phyloP scores from a whole-genome alignment of 2,113 vertebrate genomes.

The Gobius niger region DNA sequence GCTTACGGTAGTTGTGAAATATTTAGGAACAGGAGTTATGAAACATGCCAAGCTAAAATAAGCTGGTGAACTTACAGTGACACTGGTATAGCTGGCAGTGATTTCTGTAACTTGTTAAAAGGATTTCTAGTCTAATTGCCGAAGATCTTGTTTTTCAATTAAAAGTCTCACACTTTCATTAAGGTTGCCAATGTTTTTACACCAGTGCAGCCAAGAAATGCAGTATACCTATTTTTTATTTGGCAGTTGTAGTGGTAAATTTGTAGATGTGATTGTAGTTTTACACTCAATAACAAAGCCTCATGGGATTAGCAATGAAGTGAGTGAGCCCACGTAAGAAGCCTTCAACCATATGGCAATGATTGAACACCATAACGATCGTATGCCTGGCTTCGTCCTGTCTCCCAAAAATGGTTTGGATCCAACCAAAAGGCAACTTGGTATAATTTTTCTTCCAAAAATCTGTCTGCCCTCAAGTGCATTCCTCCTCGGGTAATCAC shows the following conservation, averaged over 20 bases:
- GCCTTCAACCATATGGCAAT: too few species aligned
- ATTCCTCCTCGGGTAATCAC: too few species aligned
- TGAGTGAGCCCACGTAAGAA: too few species aligned
- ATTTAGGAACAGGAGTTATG: neutral
- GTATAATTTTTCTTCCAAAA: neutral
- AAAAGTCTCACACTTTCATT: constrained; percentile 2
- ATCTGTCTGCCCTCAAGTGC: neutral
- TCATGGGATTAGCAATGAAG: too few species aligned
- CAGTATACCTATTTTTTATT: too few species aligned
- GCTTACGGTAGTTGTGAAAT: neutral
- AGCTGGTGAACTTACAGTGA: constrained; percentile 1
- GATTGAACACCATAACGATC: too few species aligned
- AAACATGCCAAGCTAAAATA: constrained; percentile 1
- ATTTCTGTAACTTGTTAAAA: constrained; percentile 5
- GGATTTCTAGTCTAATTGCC: neutral
- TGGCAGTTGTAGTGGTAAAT: too few species aligned
- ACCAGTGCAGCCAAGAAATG: neutral
- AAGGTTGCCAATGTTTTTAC: neutral
- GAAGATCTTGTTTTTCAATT: constrained; percentile 2
- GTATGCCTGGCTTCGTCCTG: too few species aligned
- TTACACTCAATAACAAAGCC: too few species aligned
- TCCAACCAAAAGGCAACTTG: too few species aligned
- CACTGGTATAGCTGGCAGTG: neutral
- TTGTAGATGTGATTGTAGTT: too few species aligned
- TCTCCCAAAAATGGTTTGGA: too few species aligned